A percentile compares a stretch with the other conserved stretches of the same genome.
phyloP scores from a whole-genome alignment of 2,113 vertebrate species.

The Mustela lutreola region DNA sequence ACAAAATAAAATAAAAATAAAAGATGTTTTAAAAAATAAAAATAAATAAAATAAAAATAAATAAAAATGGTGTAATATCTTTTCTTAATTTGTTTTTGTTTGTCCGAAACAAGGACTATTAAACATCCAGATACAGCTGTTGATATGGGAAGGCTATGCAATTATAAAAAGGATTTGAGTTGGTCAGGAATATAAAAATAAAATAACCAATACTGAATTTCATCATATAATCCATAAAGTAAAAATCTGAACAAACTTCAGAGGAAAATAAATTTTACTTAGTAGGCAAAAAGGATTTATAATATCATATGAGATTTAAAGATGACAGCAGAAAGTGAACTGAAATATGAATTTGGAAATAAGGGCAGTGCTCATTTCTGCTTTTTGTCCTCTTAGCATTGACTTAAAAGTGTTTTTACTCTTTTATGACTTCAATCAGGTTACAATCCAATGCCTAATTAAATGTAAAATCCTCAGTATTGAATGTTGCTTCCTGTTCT shows the following conservation, averaged over 20 bases:
- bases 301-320: neutral
- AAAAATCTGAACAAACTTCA: neutral
- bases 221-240: neutral
- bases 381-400: neutral
- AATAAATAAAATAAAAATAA: no score
- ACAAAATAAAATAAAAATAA: no score
- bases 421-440: neutral
- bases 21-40: no score
- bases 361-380: neutral
- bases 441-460: neutral
- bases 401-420: neutral
- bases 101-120: neutral
- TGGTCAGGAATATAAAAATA: conserved; percentile 2
- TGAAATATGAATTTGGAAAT: conserved; percentile 38
- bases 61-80: neutral
- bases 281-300: neutral
- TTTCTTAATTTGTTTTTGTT: conserved; percentile 55
- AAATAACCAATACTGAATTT: conserved; percentile 16
- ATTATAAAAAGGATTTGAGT: conserved; percentile 9
- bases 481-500: neutral
- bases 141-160: neutral
- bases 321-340: neutral
- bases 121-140: neutral
- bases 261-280: conserved; percentile 16
- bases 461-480: neutral